Conservation (phyloP, 2,113 vertebrate genomes). For the Nesoenas mayeri region DNA sequence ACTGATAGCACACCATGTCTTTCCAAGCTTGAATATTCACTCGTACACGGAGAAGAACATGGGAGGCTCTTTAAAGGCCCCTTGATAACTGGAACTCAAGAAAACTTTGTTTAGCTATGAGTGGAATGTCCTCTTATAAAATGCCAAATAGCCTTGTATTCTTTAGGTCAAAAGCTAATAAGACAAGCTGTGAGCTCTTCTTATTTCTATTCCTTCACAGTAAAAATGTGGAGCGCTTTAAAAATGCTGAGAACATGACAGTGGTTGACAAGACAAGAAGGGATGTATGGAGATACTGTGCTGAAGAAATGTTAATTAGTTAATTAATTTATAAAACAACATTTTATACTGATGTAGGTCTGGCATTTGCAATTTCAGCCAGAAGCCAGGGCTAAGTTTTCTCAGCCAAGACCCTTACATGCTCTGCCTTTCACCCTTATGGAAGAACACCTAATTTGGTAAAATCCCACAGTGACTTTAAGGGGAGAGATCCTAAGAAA, state of each 20-base stretch:
- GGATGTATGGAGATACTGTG: not conserved
- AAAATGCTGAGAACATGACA: not conserved
- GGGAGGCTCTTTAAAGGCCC: not conserved
- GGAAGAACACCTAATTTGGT: not conserved
- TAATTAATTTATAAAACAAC: not conserved
- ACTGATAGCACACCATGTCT: not conserved
- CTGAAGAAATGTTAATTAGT: not conserved
- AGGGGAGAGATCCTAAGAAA: not conserved
- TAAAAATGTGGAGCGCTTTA: not conserved
- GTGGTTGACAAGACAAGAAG: slow-evolving; percentile 1
- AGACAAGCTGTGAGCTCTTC: not conserved
- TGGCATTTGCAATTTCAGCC: not conserved
- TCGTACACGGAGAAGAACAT: not conserved
- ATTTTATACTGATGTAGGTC: not conserved
- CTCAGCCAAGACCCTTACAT: not conserved
- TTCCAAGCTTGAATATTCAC: not conserved
- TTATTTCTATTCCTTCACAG: not conserved
- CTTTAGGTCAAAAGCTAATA: not conserved
- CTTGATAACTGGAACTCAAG: not conserved
- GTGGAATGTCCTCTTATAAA: slow-evolving; percentile 10
- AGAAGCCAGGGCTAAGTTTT: not conserved
- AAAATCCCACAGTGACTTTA: not conserved
- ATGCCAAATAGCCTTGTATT: not conserved
- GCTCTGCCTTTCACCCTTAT: not conserved
- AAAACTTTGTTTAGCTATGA: not conserved